Conservation (phyloP, 2,113 vertebrate genomes). For the Odocoileus hemionus region DNA sequence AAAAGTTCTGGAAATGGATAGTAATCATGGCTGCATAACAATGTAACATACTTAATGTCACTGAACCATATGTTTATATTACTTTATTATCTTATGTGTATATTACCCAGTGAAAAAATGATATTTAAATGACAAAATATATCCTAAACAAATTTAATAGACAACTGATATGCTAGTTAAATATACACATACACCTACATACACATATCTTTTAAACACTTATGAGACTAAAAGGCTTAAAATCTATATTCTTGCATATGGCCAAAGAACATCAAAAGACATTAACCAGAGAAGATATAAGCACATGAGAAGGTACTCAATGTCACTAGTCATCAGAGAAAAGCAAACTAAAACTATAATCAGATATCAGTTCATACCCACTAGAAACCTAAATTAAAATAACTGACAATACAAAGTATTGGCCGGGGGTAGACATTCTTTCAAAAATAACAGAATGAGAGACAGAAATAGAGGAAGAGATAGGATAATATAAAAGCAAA, state of each 20-base stretch:
- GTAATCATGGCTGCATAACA: not conserved
- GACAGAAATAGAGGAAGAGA: not conserved
- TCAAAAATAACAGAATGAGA: conserved; percentile 40
- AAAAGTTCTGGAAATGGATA: not conserved
- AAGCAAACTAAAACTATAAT: conserved; percentile 17
- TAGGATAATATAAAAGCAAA: not conserved
- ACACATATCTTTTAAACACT: not conserved
- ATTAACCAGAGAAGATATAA: conserved; percentile 36
- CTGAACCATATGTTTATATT: not conserved
- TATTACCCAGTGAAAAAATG: not conserved
- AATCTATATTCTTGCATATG: not conserved
- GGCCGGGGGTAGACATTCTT: not conserved
- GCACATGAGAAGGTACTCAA: conserved; percentile 30
- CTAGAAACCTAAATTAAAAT: conserved; percentile 44
- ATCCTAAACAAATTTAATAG: not conserved
- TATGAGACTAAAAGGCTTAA: conserved; percentile 29
- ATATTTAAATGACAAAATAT: not conserved
- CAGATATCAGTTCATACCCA: conserved; percentile 30
- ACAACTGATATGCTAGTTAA: not conserved
- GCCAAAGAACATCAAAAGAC: not conserved
- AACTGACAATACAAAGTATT: conserved; percentile 25
- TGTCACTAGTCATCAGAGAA: conserved; percentile 46
- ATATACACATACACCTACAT: not conserved
- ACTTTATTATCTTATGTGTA: not conserved
- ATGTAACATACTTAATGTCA: not conserved